Conservation (phyloP, 1,140 invertebrate genomes). For the Cotesia glomerata region DNA sequence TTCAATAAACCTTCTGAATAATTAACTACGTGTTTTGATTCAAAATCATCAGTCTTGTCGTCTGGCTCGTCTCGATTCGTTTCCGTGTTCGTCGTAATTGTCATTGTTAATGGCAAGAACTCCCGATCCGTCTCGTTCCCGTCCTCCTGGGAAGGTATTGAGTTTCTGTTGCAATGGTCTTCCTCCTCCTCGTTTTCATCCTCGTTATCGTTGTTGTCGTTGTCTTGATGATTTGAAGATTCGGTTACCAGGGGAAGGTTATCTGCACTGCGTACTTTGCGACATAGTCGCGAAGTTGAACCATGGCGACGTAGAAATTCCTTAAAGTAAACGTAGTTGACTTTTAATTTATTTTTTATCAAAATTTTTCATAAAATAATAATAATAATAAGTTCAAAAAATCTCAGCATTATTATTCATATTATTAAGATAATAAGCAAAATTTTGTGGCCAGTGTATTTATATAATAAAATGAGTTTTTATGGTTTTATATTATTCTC, state of each 20-base stretch:
- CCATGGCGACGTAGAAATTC: slow-evolving; percentile 76
- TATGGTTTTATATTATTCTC: too few species aligned
- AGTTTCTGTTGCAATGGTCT: too few species aligned
- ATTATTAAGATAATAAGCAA: too few species aligned
- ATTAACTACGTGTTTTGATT: slow-evolving; percentile 47
- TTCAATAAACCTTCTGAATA: slow-evolving; percentile 48
- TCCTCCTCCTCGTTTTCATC: too few species aligned
- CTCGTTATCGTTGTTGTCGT: slow-evolving; percentile 35
- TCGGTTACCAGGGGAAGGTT: slow-evolving; percentile 62
- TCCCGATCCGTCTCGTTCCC: slow-evolving; percentile 64
- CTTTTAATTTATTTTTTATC: neutral
- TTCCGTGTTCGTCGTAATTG: too few species aligned
- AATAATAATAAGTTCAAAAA: too few species aligned
- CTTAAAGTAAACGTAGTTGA: slow-evolving; percentile 37
- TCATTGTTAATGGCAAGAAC: slow-evolving; percentile 40
- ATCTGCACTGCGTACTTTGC: slow-evolving; percentile 76
- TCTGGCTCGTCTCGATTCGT: slow-evolving; percentile 37
- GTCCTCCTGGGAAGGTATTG: slow-evolving; percentile 43
- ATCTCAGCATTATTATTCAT: too few species aligned
- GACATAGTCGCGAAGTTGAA: slow-evolving; percentile 77
- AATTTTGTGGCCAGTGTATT: too few species aligned
- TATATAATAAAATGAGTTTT: too few species aligned
- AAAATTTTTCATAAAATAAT: too few species aligned
- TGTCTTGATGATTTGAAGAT: slow-evolving; percentile 49
- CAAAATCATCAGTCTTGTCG: slow-evolving; percentile 52